These are phyloP conservation scores for Scaptodrosophila latifasciaeformis DNA, from an alignment of 2,888 invertebrate species.

Conservation along the genomic window DNA sequence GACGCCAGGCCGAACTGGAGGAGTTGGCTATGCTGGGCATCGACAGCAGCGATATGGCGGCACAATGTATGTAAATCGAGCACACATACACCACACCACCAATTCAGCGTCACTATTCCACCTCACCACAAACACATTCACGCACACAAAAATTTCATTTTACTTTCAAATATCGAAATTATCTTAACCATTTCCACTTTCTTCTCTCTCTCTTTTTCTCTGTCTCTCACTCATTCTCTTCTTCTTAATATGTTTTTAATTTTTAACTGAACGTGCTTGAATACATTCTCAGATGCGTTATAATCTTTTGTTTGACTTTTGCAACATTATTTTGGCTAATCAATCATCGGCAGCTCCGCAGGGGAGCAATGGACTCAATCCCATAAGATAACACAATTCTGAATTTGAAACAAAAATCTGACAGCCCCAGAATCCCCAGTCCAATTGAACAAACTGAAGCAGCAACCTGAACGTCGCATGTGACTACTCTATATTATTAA, in stretches of 20 bases:
- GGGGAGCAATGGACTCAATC: no score
- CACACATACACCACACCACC: background rate
- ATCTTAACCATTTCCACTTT: background rate
- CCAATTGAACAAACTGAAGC: background rate
- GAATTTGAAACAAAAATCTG: background rate
- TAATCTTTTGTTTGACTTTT: constrained; percentile 34
- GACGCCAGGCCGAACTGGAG: constrained; percentile 77
- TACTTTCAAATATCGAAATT: background rate
- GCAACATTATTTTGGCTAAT: no score
- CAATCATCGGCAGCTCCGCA: no score
- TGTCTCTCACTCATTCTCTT: no score
- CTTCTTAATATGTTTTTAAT: no score
- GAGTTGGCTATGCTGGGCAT: constrained; percentile 91
- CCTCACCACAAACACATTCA: background rate
- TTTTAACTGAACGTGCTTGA: no score
- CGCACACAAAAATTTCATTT: no score
- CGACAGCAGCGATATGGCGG: constrained; percentile 83
- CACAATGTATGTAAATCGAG: constrained; percentile 72
- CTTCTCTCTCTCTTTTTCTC: constrained; percentile 4
- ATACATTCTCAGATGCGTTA: constrained; percentile 45
- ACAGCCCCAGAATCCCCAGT: background rate
- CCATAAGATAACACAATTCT: background rate
- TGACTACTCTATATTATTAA: no score
- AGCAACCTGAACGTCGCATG: no score
- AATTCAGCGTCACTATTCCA: background rate